Base-by-base conservation (phyloP, 2,888 invertebrate species). In the Tanypteryx hageni region DNA sequence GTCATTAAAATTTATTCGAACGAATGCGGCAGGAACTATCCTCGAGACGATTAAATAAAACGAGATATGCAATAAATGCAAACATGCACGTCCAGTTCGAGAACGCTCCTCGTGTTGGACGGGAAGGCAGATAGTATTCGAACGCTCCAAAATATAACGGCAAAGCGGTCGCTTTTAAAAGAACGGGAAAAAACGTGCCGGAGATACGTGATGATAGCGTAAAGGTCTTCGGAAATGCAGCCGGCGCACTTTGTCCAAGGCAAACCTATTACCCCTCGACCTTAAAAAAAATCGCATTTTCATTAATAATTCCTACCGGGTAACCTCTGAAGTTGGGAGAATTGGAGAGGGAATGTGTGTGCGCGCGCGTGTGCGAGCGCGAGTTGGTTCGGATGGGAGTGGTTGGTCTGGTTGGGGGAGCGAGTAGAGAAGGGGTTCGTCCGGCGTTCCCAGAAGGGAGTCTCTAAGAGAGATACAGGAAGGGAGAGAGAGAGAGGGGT, bases 291-390 rank as follows among this genome's bases (percentile, higher is more conserved):
- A 86, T 58, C 22, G 59, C 86, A 27, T 31, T 61, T 61, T 61
- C 86, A 86, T 86, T 61, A 86, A 86, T 86, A 61, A 86, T 86
- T 86, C 86, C 59, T 18, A 18, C 31, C 86, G n/a, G 58, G 85
- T 57, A 61, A 16, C 59, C 16, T 59, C 27, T 0, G 76, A 76
- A 76, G 76, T 76, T 76, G 76, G 76, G 76, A 22, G 22, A 22
- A 68, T 68, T 61, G 68, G 27, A 14, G 27, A 22, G 27, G 27
- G 76, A 76, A 22, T 22, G 11, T 76, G 44, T 44, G 44, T 44
- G 44, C 5, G 44, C 5, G 44, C 5, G 44, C 5, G 44, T 14
- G 22, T 11, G 27, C 59, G 16, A 61, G 27, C 22, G 76, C 22
- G 76, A 22, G 76, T 11, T 11, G 76, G 76, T 76, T n/a, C 0